Evolutionary conservation across 2,888 invertebrate genomes (phyloP).

Genomic region (Ormia ochracea): DNA sequence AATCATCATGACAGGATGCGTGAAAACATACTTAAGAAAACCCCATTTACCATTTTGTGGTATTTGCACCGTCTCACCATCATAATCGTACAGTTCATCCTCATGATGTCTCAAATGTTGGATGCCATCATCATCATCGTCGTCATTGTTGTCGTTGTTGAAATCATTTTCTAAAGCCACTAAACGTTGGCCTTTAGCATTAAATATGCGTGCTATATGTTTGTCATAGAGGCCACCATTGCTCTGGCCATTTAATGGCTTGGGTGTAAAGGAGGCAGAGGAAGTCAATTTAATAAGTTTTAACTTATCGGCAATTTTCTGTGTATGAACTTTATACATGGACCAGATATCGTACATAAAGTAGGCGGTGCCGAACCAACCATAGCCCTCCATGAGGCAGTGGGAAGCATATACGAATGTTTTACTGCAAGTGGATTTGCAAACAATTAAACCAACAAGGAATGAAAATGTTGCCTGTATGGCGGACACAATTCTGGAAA

Average conservation of each 20-base stretch:
- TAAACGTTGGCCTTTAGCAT: conserved; percentile 54
- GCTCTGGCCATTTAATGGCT: conserved; percentile 55
- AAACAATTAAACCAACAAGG: conserved; percentile 82
- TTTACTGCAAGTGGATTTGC: conserved; percentile 82
- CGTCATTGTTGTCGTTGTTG: neutral
- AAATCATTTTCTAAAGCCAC: conserved; percentile 48
- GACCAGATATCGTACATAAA: conserved; percentile 89
- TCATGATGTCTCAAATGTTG: conserved; percentile 65
- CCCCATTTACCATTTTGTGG: conserved; percentile 74
- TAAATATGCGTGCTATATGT: conserved; percentile 64
- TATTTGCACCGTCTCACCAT: conserved; percentile 72
- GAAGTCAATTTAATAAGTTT: conserved; percentile 70
- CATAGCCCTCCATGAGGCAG: conserved; percentile 85
- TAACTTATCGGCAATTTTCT: conserved; percentile 76
- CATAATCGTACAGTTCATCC: conserved; percentile 74
- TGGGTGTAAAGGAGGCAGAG: conserved; percentile 62
- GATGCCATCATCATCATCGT: conserved; percentile 37
- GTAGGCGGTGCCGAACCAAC: conserved; percentile 88
- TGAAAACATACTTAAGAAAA: conserved; percentile 79
- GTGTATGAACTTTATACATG: conserved; percentile 84
- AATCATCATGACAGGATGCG: conserved; percentile 84
- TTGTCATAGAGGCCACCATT: conserved; percentile 69
- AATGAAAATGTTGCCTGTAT: conserved; percentile 84
- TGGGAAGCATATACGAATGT: conserved; percentile 84
- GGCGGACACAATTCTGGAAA: conserved; percentile 82